Conservation (phyloP, 1,140 invertebrate genomes). For the Drosophila melanogaster region DNA sequence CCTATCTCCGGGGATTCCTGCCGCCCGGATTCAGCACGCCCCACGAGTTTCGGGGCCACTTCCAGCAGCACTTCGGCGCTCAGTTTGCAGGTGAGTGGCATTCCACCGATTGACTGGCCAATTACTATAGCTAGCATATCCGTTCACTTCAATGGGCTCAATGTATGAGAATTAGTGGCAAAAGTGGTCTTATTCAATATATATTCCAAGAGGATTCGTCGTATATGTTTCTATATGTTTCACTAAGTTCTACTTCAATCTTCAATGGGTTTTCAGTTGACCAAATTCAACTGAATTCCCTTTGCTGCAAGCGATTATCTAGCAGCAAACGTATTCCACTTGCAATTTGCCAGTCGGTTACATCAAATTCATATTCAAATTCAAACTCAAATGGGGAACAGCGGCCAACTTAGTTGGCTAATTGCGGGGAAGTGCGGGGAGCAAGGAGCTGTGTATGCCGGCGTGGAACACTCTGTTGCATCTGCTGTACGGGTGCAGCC, state of each 20-base stretch:
- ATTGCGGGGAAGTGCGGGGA: conserved; percentile 19
- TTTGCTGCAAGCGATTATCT: not conserved
- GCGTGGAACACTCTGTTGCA: conserved; percentile 8
- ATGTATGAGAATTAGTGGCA: not conserved
- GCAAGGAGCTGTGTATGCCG: too few species aligned
- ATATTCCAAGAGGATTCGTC: too few species aligned
- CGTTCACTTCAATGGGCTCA: not conserved
- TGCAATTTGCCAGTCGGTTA: conserved; percentile 15
- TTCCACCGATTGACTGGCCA: not conserved
- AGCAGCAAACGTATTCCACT: conserved; percentile 10
- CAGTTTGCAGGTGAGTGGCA: conserved; percentile 82
- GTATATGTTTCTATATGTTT: too few species aligned
- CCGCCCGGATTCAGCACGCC: conserved; percentile 83
- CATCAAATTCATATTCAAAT: not conserved
- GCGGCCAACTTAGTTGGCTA: conserved; percentile 27
- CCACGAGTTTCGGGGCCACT: conserved; percentile 82
- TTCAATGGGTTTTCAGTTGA: not conserved
- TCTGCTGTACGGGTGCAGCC: conserved; percentile 49
- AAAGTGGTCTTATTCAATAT: too few species aligned
- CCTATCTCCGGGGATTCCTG: conserved; percentile 79
- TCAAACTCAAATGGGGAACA: not conserved
- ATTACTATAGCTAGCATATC: not conserved
- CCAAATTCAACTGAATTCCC: too few species aligned
- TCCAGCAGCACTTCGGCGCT: conserved; percentile 80
- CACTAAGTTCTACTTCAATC: too few species aligned